A percentile compares a stretch with the other conserved stretches of the same genome.
Conservation (phyloP, 2,113 vertebrate species). For the Globicephala melas region DNA sequence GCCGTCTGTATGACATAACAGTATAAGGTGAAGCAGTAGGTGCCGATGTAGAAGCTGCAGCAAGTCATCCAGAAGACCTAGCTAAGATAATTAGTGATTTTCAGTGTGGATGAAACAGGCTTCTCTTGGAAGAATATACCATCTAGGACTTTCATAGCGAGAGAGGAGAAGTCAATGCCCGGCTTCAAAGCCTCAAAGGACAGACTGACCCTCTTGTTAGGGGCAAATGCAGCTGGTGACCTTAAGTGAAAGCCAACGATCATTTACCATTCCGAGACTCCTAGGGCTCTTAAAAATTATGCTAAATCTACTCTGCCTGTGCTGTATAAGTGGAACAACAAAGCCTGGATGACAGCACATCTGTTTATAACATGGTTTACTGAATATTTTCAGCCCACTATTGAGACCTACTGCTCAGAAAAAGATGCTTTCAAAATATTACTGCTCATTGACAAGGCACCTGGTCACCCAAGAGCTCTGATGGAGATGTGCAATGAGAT, state of each 20-base stretch:
- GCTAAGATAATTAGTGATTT: background rate
- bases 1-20: accelerated
- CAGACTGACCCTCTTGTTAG: background rate
- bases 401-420: background rate
- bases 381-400: background rate
- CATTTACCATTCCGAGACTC: background rate
- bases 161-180: background rate
- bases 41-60: background rate
- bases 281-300: background rate
- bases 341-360: background rate
- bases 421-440: background rate
- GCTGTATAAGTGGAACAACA: background rate
- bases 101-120: background rate
- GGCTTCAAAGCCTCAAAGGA: background rate
- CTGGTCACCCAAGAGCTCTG: background rate
- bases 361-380: background rate
- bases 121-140: background rate
- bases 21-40: accelerated
- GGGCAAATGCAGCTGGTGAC: background rate
- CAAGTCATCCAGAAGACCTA: background rate
- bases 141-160: background rate
- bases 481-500: background rate
- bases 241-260: background rate
- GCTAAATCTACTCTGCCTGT: background rate
- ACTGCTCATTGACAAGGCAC: background rate